Conservation (phyloP, 1,140 invertebrate species). For the Subanguina moxae region DNA sequence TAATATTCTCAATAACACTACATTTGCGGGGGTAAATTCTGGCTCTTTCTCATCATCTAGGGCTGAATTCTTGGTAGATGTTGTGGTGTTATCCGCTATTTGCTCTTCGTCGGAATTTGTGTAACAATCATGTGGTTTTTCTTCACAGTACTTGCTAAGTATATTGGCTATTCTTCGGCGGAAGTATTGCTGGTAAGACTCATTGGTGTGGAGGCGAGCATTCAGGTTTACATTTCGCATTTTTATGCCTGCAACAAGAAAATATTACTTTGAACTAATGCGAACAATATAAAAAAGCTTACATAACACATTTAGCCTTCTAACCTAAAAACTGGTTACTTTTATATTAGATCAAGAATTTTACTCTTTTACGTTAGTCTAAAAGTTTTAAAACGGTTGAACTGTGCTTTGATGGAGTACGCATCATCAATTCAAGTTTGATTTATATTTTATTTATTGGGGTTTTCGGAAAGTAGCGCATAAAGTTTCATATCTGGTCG, state of each 20-base stretch:
- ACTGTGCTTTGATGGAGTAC: too few relatives aligned
- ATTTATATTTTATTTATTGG: slow-evolving; percentile 16
- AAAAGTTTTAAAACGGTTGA: too few relatives aligned
- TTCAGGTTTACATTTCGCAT: slow-evolving; percentile 51
- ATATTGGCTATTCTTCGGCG: slow-evolving; percentile 54
- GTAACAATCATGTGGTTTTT: slow-evolving; percentile 53
- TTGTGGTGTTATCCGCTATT: background rate
- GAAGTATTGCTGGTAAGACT: slow-evolving; percentile 57
- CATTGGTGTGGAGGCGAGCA: slow-evolving; percentile 49
- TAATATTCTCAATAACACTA: slow-evolving; percentile 50
- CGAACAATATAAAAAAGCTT: too few relatives aligned
- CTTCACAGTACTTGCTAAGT: slow-evolving; percentile 52
- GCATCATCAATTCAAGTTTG: slow-evolving; percentile 10
- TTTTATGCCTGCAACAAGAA: slow-evolving; percentile 31
- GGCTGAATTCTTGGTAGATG: background rate
- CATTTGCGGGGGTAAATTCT: slow-evolving; percentile 49
- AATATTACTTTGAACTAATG: too few relatives aligned
- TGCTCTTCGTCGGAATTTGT: background rate
- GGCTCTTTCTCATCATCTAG: slow-evolving; percentile 45
- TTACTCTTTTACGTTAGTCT: too few relatives aligned
- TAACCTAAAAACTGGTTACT: slow-evolving; percentile 47
- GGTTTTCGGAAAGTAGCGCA: too few relatives aligned
- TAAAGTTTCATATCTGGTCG: too few relatives aligned
- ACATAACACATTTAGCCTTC: slow-evolving; percentile 42
- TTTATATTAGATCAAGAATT: too few relatives aligned